Conservation (phyloP, 2,888 invertebrate species). For the Eupelmus urozonus region DNA sequence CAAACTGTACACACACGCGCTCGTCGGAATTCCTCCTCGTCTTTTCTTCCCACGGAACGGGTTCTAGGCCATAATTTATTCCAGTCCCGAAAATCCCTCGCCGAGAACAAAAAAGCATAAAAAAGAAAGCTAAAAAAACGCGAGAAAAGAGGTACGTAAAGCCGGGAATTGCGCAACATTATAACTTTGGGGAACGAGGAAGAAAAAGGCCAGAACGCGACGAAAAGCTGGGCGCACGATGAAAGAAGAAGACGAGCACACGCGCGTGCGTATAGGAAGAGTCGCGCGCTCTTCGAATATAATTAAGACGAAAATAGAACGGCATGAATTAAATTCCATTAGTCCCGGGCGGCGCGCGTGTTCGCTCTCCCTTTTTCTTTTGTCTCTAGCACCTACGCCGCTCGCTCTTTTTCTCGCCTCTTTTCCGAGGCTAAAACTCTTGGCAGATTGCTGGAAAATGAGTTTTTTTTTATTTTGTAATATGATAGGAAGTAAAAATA, state of each 20-base stretch:
- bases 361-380: slow-evolving; percentile 12
- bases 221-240: not conserved
- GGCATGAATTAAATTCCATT: slow-evolving; percentile 64
- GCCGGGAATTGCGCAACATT: not conserved
- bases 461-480: too few relatives aligned
- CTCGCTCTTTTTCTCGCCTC: not conserved
- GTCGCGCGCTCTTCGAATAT: slow-evolving; percentile 57
- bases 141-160: slow-evolving; percentile 3
- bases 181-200: not conserved
- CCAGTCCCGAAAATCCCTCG: not conserved
- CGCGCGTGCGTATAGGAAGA: not conserved
- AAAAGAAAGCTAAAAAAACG: slow-evolving; percentile 39
- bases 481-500: too few relatives aligned
- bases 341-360: slow-evolving; percentile 33
- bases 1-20: not conserved
- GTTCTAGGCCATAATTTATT: slow-evolving; percentile 4
- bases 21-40: not conserved
- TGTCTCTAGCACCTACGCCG: not conserved
- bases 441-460: too few relatives aligned
- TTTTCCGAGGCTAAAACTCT: too few relatives aligned
- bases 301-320: slow-evolving; percentile 64
- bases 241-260: not conserved
- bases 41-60: not conserved
- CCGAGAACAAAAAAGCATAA: not conserved
- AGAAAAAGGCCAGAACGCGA: not conserved